Evolutionary conservation across 2,113 vertebrate genomes (phyloP), one percentile per base, ranked within the genome.

Genomic region (Myotis yumanensis): DNA sequence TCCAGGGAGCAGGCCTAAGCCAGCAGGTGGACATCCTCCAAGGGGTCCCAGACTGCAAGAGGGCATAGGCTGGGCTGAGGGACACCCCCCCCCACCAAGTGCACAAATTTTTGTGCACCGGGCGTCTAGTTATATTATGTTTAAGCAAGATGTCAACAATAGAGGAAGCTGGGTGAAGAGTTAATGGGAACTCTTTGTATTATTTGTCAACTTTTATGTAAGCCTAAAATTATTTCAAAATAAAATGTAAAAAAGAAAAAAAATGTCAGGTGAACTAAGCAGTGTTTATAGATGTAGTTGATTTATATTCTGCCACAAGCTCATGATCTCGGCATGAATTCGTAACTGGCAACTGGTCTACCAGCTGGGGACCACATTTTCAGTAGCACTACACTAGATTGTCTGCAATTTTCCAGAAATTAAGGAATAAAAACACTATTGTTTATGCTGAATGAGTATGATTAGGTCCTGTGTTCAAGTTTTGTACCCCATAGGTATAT

Each of bases 161-260:
- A 71, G 64, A 51, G 68, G 40, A 69, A 79, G 23, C 15, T 46
- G 12, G 46, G 23, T 64, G 11, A 84, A 75, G 25, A 48, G 12
- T 51, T 76, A 91, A 22, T 4, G 32, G 25, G 48, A 72, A 86
- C 16, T 72, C 64, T 90, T 51, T n/a, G 3, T 11, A 51, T 25
- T 72, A 57, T 82, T 90, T 59, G 64, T 66, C 54, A 93, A 43
- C 77, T 86, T 85, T 72, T n/a, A 54, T 37, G 17, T n/a, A 62
- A 94, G 40, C 46, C 10, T 82, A 68, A 93, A 71, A 96, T 88
- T 48, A 96, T 69, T 76, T 71, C 46, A 73, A 95, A 87, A 92
- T 62, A 69, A 79, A 93, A 72, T 25, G 4, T 52, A 20, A 68
- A 71, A 81, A 12, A 1, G 15, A 23, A 57, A 75, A 43, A 7